Evolutionary conservation across 2,888 invertebrate genomes (phyloP).

Genomic region (Clusia tigrina): DNA sequence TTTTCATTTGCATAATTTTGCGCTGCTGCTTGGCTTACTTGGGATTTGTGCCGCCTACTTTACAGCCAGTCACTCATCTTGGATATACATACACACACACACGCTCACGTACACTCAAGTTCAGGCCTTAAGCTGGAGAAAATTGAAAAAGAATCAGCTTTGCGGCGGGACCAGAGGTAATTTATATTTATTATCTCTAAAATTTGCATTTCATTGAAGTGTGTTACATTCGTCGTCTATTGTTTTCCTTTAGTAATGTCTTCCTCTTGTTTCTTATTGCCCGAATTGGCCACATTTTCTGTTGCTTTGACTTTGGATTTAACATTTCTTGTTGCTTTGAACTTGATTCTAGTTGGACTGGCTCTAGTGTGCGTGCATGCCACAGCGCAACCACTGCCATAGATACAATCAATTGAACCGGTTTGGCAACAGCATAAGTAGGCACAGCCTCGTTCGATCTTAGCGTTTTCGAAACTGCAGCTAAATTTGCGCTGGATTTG

Average conservation of each 20-base stretch:
- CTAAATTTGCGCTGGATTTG: too few species aligned
- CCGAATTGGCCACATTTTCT: neutral
- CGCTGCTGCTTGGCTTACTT: neutral
- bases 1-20: conserved; percentile 3
- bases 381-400: neutral
- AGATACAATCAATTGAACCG: neutral
- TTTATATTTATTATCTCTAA: neutral
- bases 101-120: neutral
- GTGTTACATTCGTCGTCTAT: too few species aligned
- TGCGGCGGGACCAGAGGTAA: neutral
- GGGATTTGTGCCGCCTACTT: neutral
- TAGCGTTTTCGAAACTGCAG: too few species aligned
- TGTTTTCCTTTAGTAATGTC: too few species aligned
- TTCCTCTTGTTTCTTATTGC: too few species aligned
- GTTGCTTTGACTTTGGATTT: neutral
- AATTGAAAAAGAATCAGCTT: neutral
- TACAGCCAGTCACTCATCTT: neutral
- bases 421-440: conserved; percentile 9
- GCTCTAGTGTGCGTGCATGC: too few species aligned
- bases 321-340: neutral
- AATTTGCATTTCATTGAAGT: neutral
- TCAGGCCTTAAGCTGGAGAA: neutral
- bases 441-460: neutral
- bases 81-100: neutral
- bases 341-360: conserved; percentile 8